Percentiles rank a stretch among this genome's conserved stretches.
These are phyloP conservation scores for Sericinus montela DNA, from an alignment of 2,888 invertebrate species.

Conservation along the genomic window DNA sequence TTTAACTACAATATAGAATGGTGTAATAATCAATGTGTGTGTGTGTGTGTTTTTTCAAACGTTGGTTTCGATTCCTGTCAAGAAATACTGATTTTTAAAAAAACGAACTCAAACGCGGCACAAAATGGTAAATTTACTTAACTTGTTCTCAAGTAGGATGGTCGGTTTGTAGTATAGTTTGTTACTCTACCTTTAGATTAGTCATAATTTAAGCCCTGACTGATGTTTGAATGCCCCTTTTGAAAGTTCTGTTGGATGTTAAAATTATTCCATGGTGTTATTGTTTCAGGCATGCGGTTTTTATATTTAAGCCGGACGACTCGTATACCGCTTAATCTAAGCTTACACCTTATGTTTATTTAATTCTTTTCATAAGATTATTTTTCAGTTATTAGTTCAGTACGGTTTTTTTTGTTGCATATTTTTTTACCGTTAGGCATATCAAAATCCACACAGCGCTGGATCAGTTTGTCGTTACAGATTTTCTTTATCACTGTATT, in stretches of 20 bases:
- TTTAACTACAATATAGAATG: too few relatives aligned
- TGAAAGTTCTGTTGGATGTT: background rate
- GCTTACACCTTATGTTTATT: background rate
- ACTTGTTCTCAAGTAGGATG: conserved; percentile 56
- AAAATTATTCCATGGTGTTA: background rate
- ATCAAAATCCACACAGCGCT: background rate
- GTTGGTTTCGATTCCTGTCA: too few relatives aligned
- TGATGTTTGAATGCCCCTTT: background rate
- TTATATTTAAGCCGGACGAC: background rate
- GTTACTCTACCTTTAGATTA: conserved; percentile 49
- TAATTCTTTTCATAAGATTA: background rate
- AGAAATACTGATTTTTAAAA: too few relatives aligned
- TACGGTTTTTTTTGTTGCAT: background rate
- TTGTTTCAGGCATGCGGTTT: conserved; percentile 16
- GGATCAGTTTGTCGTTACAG: too few relatives aligned
- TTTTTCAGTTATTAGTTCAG: too few relatives aligned
- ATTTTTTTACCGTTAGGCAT: background rate
- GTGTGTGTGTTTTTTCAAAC: too few relatives aligned
- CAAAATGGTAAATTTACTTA: conserved; percentile 20
- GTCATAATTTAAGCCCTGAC: conserved; percentile 23
- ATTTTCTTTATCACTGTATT: background rate
- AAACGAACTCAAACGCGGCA: too few relatives aligned
- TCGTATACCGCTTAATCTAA: background rate
- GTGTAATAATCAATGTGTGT: too few relatives aligned
- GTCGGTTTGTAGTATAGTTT: conserved; percentile 20